These are phyloP conservation scores for Patella vulgata DNA, from an alignment of 1,140 invertebrate genomes.

Conservation along the genomic window DNA sequence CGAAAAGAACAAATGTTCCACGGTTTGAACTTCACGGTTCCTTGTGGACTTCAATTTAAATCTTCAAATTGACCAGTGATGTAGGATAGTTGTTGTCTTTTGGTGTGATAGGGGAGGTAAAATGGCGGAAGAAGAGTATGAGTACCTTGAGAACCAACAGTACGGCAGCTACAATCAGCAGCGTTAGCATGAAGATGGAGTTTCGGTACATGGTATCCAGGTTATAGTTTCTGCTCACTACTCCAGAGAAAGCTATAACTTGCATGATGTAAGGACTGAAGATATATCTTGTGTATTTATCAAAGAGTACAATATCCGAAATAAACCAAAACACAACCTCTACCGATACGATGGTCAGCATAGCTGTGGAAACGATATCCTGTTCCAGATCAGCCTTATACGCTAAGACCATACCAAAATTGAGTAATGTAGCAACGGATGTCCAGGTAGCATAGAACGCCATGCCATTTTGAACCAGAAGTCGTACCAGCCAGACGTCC, in stretches of 20 bases:
- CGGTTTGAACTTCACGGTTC: too few species aligned
- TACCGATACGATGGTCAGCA: slow-evolving; percentile 38
- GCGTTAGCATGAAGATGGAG: slow-evolving; percentile 45
- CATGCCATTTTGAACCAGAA: slow-evolving; percentile 61
- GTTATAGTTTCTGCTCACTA: slow-evolving; percentile 42
- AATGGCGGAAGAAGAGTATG: too few species aligned
- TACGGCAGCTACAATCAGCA: slow-evolving; percentile 31
- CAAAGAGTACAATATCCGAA: slow-evolving; percentile 48
- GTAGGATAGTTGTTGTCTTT: too few species aligned
- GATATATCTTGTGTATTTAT: slow-evolving; percentile 53
- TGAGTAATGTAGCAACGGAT: slow-evolving; percentile 60
- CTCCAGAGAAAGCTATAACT: slow-evolving; percentile 49
- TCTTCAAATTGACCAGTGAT: too few species aligned
- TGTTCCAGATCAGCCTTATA: slow-evolving; percentile 26
- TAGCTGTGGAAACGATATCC: slow-evolving; percentile 33
- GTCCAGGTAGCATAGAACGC: slow-evolving; percentile 59
- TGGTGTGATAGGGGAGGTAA: too few species aligned
- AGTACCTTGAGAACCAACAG: slow-evolving; percentile 39
- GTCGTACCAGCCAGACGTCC: slow-evolving; percentile 55
- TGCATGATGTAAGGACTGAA: slow-evolving; percentile 55
- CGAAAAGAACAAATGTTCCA: too few species aligned
- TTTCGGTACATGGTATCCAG: slow-evolving; percentile 31
- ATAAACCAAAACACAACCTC: slow-evolving; percentile 41
- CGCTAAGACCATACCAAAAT: slow-evolving; percentile 40
- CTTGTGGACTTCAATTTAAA: too few species aligned